Evolutionary conservation across 2,113 vertebrate genomes (phyloP), one percentile per base, ranked within the genome.

Genomic region (Nothoprocta perdicaria): DNA sequence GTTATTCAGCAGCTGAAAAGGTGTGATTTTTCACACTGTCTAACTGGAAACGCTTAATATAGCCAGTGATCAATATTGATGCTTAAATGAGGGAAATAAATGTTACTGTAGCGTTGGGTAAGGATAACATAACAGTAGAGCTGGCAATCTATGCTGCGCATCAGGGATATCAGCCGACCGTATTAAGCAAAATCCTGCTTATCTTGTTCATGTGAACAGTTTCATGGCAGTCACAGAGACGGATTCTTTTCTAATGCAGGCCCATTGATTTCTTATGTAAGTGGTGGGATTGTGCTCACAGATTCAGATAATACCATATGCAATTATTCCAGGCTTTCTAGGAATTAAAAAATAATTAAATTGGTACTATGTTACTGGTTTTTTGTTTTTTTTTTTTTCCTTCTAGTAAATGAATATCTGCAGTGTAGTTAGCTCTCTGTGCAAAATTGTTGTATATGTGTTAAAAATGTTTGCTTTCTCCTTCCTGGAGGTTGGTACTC

Each of bases 1-100:
- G 38, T 89, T 89, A 80, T 88, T 92, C 92, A 80, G 48, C 68
- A 61, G 57, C 26, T 72, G 50, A 73, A 88, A 85, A 78, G 52
- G 26, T 58, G 69, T 17, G n/a, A 57, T 78, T 89, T 89, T 93
- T 86, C 43, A 40, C 48, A 26, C 46, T 46, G 33, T 74, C 87
- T 96, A 78, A 78, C 73, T 78, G 46, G 29, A 88, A 92, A 68
- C 75, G 67, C 6, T 79, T 74, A 46, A 38, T 60, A 35, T 85
- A 86, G 29, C 12, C 55, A 55, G 67, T 72, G 71, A 84, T 92
- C 45, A 3, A 63, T 90, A 86, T 0, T 77, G 80, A 78, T 80
- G 58, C 19, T 88, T 88, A 50, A 92, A 90, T 68, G 33, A 74
- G 68, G 72, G 66, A 91, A 91, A 89, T 53, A 41, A 14, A 65